Evolutionary conservation across 1,140 invertebrate genomes (phyloP), one percentile per base, ranked within the genome.

Genomic region (Bombus polaris): DNA sequence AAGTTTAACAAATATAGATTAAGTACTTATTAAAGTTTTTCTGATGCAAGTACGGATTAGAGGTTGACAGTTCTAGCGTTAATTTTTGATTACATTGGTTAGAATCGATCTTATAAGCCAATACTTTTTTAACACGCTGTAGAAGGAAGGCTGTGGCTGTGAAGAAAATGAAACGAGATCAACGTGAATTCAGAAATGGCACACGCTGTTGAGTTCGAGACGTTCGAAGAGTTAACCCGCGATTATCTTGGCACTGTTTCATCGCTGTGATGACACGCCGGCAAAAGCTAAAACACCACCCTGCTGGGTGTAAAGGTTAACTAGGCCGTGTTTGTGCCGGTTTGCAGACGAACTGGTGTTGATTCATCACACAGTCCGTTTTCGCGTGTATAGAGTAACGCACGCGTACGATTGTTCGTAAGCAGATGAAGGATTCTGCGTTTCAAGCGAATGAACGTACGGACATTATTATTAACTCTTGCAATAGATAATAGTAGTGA

Each of bases 191-290:
- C 68, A 80, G 42, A 74, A 53, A 77, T 44, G 82, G 59, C 66
- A 59, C 59, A 42, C 62, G 65, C 2, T 39, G 74, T 10, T n/a
- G 6, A 77, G 25, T 88, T 76, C 68, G 76, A 77, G 87, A 66
- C 44, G 87, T 73, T 82, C 83, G 66, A 72, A 86, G 79, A 83
- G 77, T 81, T 68, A 85, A 62, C 78, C 72, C 53, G 68, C 87
- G 78, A 88, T 89, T 88, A 89, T 79, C 88, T 57, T 57, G 62
- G 65, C 79, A 73, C 86, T 89, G 88, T 79, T 89, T 89, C 79
- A 86, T 75, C 70, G 66, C 47, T 44, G 62, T 76, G 53, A 77
- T 71, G 59, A 76, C 53, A 47, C 28, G 22, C 28, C 35, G n/a
- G 37, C 75, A n/a, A 70, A 71, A 62, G 66, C 53, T 62, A 15